phyloP scores from a whole-genome alignment of 2,797 vertebrate genomes.

The Scleropages formosus region DNA sequence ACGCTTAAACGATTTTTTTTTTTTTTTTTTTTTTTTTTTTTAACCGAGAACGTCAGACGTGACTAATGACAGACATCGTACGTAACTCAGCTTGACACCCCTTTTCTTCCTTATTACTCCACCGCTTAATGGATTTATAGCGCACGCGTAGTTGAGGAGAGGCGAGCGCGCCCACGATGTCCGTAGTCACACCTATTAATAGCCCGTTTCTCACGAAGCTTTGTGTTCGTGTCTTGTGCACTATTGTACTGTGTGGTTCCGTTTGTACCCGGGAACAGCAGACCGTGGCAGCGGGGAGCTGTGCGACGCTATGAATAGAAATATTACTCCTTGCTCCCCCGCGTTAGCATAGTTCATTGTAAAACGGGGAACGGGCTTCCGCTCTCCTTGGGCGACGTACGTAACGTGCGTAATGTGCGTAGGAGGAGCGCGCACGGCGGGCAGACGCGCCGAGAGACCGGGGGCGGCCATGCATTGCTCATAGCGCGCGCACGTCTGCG shows the following conservation, averaged over 20 bases:
- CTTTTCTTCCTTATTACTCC: background rate
- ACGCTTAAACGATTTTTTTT: background rate
- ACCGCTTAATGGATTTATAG: slow-evolving; percentile 10
- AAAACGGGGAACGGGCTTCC: slow-evolving; percentile 23
- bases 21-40: background rate
- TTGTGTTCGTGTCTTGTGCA: background rate
- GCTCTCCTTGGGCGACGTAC: background rate
- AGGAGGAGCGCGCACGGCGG: slow-evolving; percentile 18
- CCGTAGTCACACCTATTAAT: slow-evolving; percentile 26
- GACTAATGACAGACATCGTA: background rate
- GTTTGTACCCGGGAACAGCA: no score
- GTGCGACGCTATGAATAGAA: no score
- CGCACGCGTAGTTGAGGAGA: background rate
- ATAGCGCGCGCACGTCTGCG: slow-evolving; percentile 13
- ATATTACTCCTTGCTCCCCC: slow-evolving; percentile 4
- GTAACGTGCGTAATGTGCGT: background rate
- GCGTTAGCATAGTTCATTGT: slow-evolving; percentile 17
- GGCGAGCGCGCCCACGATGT: slow-evolving; percentile 2
- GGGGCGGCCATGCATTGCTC: slow-evolving; percentile 27
- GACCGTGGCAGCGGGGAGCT: no score
- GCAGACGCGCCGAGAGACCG: slow-evolving; percentile 32
- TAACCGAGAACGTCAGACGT: background rate
- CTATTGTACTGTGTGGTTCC: slow-evolving; percentile 6
- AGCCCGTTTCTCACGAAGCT: background rate
- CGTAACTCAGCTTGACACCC: background rate